Evolutionary conservation across 2,113 vertebrate species (phyloP), one percentile per base, ranked within the genome.

Genomic region (Eclectus roratus): DNA sequence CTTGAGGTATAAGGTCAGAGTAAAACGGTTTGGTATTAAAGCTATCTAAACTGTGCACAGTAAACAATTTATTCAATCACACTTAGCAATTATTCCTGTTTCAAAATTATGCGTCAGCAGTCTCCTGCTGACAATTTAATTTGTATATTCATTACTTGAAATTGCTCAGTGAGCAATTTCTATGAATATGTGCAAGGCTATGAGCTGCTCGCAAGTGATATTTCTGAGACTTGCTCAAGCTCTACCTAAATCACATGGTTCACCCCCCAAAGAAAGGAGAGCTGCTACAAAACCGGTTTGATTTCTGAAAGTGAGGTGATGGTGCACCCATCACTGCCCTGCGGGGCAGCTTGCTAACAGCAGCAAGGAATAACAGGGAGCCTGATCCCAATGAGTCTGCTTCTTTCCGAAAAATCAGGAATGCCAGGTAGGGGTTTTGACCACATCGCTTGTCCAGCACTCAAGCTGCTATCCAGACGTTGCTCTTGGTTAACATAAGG

Each of bases 101-200:
- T 53, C 81, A 8, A 7, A 89, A 73, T 86, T 47, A 78, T 31
- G 27, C 3, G 4, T 18, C 83, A 95, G 70, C 85, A 43, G 33
- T n/a, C 91, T 86, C 76, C 83, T 94, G 83, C 65, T 91, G 94
- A 85, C 88, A 65, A 29, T 82, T 71, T 91, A 47, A 89, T 91
- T 89, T 76, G 49, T 41, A n/a, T 41, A 41, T 72, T 91, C 73
- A 39, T 91, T 91, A 85, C 91, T 81, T 89, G 47, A 79, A 91
- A 89, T 73, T 63, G 84, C 63, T 77, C 74, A 27, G 70, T 24
- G 73, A 89, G 61, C 19, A 11, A 74, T 83, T 85, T 78, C 79
- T 50, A 2, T 85, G 27, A 77, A 55, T 68, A 53, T 18, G 23
- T 5, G 35, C 69, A 56, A 56, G 52, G 13, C 53, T 58, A 15